Conservation (phyloP, 2,888 invertebrate species). For the Alcis repandata region DNA sequence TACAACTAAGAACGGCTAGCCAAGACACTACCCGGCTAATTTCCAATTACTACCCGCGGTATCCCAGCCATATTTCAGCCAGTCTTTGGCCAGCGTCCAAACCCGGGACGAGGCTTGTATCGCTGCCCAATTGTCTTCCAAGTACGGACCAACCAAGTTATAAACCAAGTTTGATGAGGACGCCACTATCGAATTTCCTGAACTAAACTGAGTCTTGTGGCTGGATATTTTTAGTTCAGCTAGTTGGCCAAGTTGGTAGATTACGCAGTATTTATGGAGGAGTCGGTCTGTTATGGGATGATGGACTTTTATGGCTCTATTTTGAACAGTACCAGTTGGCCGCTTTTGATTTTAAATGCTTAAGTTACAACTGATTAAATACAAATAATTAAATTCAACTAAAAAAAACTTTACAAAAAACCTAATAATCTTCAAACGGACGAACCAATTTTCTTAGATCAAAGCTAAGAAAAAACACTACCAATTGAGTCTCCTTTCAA, state of each 20-base stretch:
- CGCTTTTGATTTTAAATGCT: background rate
- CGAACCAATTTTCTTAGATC: too few species aligned
- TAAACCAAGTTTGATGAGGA: background rate
- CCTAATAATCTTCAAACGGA: too few species aligned
- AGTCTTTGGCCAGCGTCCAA: conserved; percentile 29
- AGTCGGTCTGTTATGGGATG: background rate
- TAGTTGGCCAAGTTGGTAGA: background rate
- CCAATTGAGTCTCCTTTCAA: too few species aligned
- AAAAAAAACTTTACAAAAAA: too few species aligned
- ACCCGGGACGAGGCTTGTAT: conserved; percentile 10
- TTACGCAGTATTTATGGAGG: background rate
- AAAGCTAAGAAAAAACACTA: too few species aligned
- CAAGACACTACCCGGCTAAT: conserved; percentile 16
- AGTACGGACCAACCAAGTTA: background rate
- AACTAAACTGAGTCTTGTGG: background rate
- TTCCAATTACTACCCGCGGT: conserved; percentile 13
- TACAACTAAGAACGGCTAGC: background rate
- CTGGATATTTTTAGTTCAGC: background rate
- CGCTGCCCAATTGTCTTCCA: conserved; percentile 24
- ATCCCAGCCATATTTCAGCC: conserved; percentile 17
- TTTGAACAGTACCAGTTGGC: conserved; percentile 6
- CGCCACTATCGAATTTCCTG: background rate
- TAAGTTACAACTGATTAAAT: too few species aligned
- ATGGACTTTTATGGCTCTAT: conserved; percentile 13
- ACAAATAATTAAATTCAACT: too few species aligned